Percentiles rank a stretch among this genome's conserved stretches.
Evolutionary conservation across 2,888 invertebrate species (phyloP).

Genomic region (Pterostichus niger): DNA sequence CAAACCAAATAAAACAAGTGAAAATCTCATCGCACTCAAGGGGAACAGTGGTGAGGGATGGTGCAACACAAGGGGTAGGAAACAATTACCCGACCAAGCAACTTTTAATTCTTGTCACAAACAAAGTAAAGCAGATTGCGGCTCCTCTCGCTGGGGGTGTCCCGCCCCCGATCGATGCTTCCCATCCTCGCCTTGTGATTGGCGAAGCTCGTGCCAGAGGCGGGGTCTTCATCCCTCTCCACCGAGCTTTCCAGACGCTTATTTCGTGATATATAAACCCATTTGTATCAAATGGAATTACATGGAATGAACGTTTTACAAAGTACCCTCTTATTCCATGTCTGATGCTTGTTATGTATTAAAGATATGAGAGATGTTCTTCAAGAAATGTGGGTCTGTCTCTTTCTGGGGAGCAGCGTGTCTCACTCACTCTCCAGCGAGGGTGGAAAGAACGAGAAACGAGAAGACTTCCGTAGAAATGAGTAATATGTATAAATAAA

Average conservation of each 20-base stretch:
- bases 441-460: constrained; percentile 6
- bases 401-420: background rate
- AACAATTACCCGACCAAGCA: constrained; percentile 60
- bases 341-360: constrained; percentile 63
- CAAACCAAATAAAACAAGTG: constrained; percentile 34
- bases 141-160: constrained; percentile 36
- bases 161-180: constrained; percentile 50
- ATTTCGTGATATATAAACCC: constrained; percentile 66
- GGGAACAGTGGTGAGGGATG: too few relatives aligned
- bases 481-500: constrained; percentile 65
- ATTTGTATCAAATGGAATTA: constrained; percentile 67
- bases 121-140: constrained; percentile 66
- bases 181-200: constrained; percentile 26
- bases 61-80: constrained; percentile 6
- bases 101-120: constrained; percentile 66
- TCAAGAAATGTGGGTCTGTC: background rate
- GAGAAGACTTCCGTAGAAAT: constrained; percentile 28
- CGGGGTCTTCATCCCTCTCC: constrained; percentile 36
- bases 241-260: constrained; percentile 15
- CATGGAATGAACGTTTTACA: constrained; percentile 61
- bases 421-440: background rate
- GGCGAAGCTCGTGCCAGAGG: constrained; percentile 37
- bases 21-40: constrained; percentile 41
- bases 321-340: constrained; percentile 61
- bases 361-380: constrained; percentile 62